Conservation (phyloP, 2,797 vertebrate species). For the Neosilurus hyrtlii region DNA sequence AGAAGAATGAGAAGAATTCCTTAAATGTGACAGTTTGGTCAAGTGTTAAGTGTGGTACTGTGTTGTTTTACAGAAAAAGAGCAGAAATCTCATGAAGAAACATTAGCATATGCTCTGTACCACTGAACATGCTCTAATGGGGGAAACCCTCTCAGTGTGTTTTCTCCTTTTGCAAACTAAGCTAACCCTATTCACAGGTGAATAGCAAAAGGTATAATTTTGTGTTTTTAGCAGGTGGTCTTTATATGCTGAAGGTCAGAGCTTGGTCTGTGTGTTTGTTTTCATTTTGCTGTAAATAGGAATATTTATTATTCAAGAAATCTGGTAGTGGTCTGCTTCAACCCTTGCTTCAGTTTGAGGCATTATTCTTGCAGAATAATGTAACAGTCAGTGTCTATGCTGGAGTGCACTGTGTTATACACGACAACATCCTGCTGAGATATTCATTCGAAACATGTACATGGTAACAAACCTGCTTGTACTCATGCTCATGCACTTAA, state of each 20-base stretch:
- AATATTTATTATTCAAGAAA: conserved; percentile 52
- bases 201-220: conserved; percentile 19
- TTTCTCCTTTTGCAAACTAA: conserved; percentile 32
- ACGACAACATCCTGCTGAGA: conserved; percentile 33
- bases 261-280: conserved; percentile 21
- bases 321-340: conserved; percentile 23
- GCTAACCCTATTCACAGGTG: conserved; percentile 5
- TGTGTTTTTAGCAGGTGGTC: conserved; percentile 37
- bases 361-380: conserved; percentile 42
- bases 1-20: conserved; percentile 39
- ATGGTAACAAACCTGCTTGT: conserved; percentile 18
- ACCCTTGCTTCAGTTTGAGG: conserved; percentile 36
- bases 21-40: conserved; percentile 24
- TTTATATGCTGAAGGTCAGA: conserved; percentile 45
- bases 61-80: conserved; percentile 20
- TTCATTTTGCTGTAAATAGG: conserved; percentile 51
- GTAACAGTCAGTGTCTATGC: conserved; percentile 17
- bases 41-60: conserved; percentile 39
- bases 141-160: conserved; percentile 14
- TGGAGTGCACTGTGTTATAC: conserved; percentile 31
- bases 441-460: conserved; percentile 25
- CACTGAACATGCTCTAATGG: conserved; percentile 2
- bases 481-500: neutral
- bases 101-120: neutral
- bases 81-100: conserved; percentile 9